Evolutionary conservation across 1,140 invertebrate species (phyloP).

Genomic region (Phymorhynchus buccinoides): DNA sequence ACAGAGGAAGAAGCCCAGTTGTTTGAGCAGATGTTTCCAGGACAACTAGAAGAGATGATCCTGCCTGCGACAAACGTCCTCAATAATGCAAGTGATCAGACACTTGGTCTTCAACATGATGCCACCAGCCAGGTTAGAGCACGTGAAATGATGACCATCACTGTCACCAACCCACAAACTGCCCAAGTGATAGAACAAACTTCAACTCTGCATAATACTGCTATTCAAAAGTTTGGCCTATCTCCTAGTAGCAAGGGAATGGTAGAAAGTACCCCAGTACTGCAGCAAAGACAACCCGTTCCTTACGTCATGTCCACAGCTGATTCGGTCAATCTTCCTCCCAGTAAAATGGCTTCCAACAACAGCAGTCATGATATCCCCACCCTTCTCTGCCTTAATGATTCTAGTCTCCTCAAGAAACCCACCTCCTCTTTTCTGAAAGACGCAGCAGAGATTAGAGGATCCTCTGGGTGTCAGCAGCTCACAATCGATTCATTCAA

Average conservation of each 20-base stretch:
- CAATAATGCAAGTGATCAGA: too few relatives aligned
- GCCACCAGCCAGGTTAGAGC: background rate
- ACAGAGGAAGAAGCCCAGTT: too few relatives aligned
- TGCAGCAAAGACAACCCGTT: background rate
- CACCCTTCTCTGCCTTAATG: background rate
- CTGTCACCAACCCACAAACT: background rate
- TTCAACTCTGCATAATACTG: background rate
- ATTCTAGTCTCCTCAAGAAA: background rate
- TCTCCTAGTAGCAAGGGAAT: background rate
- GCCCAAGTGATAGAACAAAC: background rate
- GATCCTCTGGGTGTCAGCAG: background rate
- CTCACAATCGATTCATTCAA: background rate
- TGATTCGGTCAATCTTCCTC: background rate
- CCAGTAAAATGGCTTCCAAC: background rate
- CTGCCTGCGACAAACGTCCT: too few relatives aligned
- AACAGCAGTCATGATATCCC: background rate
- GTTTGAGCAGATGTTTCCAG: too few relatives aligned
- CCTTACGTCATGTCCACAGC: background rate
- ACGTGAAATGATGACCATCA: background rate
- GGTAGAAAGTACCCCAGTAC: background rate
- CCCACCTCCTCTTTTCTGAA: background rate
- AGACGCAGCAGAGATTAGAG: background rate
- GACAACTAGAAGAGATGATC: too few relatives aligned
- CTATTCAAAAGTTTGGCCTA: background rate
- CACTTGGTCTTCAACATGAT: background rate